Conservation (phyloP, 2,797 vertebrate species). For the Spheniscus humboldti region DNA sequence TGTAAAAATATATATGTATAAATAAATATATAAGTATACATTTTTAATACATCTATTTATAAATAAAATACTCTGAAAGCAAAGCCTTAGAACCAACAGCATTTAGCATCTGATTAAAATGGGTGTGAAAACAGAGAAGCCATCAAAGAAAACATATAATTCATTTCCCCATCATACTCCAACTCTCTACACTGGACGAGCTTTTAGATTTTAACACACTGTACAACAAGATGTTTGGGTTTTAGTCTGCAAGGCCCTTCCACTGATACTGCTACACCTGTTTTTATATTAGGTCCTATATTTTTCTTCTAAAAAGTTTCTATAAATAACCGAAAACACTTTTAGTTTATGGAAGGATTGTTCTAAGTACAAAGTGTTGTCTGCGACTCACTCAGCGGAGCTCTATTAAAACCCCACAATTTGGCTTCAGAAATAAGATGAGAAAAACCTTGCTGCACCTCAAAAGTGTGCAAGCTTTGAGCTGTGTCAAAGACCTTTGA, state of each 20-base stretch:
- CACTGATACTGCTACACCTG: neutral
- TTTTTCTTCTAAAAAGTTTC: neutral
- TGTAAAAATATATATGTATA: neutral
- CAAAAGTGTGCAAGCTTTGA: constrained; percentile 31
- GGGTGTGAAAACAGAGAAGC: neutral
- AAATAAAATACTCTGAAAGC: neutral
- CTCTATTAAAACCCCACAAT: constrained; percentile 36
- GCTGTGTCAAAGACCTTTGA: constrained; percentile 69
- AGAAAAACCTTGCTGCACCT: constrained; percentile 13
- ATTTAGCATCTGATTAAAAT: neutral
- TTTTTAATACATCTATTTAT: too few relatives aligned
- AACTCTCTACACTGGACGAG: neutral
- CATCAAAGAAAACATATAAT: neutral
- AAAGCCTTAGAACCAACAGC: neutral
- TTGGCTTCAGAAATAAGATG: neutral
- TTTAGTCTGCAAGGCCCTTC: neutral
- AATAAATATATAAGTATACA: too few relatives aligned
- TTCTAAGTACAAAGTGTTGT: neutral
- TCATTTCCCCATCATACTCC: neutral
- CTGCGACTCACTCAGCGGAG: neutral
- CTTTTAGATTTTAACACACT: neutral
- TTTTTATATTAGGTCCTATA: neutral
- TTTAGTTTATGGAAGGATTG: neutral
- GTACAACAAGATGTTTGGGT: neutral
- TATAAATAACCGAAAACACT: neutral